phyloP scores from a whole-genome alignment of 2,113 vertebrate species.

The Marcusenius ussheri region DNA sequence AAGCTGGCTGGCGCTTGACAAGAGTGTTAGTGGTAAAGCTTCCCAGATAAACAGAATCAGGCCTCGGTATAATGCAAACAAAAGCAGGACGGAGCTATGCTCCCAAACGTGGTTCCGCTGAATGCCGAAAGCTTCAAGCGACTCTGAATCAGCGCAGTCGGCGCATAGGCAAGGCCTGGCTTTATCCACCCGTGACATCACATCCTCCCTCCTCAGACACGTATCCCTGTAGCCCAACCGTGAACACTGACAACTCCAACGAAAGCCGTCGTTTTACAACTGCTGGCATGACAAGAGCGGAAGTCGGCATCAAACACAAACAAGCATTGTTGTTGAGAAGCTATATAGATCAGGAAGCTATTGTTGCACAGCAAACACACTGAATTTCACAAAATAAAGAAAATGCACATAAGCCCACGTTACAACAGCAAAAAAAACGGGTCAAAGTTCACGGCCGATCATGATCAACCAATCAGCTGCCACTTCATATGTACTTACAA shows the following conservation, averaged over 20 bases:
- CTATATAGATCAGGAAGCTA: background rate
- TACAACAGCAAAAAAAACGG: conserved; percentile 56
- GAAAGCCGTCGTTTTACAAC: conserved; percentile 28
- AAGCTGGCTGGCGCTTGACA: conserved; percentile 31
- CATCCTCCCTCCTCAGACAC: conserved; percentile 37
- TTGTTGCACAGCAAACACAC: conserved; percentile 42
- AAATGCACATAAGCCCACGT: conserved; percentile 56
- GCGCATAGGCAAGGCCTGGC: conserved; percentile 44
- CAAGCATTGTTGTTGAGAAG: background rate
- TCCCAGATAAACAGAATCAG: conserved; percentile 56
- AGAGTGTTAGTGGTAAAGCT: conserved; percentile 55
- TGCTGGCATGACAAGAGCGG: conserved; percentile 20
- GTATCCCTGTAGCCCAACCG: conserved; percentile 42
- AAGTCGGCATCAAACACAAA: conserved; percentile 6
- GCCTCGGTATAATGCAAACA: conserved; percentile 61
- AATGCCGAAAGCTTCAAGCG: background rate
- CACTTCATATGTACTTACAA: conserved; percentile 57
- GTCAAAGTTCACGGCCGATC: conserved; percentile 59
- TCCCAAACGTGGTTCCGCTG: conserved; percentile 46
- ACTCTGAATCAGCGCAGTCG: conserved; percentile 42
- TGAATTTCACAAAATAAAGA: conserved; percentile 44
- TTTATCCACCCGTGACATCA: conserved; percentile 22
- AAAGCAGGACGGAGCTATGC: conserved; percentile 46
- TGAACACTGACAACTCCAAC: conserved; percentile 35
- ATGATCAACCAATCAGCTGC: conserved; percentile 57